phyloP scores from a whole-genome alignment of 2,113 vertebrate species.

The Zapus hudsonius region DNA sequence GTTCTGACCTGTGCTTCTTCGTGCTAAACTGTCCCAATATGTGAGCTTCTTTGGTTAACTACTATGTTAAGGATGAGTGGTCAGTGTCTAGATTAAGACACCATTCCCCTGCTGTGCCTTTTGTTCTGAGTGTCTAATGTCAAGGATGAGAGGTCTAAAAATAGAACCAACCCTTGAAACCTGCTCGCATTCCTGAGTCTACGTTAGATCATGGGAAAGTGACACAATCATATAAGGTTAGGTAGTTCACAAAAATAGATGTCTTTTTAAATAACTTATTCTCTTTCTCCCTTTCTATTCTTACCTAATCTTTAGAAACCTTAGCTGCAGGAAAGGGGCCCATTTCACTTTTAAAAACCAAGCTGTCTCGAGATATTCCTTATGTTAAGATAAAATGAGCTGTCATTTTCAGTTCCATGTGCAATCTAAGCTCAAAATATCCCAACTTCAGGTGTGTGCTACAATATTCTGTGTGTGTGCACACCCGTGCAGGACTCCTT shows the following conservation, averaged over 20 bases:
- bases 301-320: slow-evolving; percentile 31
- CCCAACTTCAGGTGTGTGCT: slow-evolving; percentile 4
- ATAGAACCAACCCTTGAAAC: slow-evolving; percentile 43
- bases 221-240: slow-evolving; percentile 48
- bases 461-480: neutral
- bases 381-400: slow-evolving; percentile 18
- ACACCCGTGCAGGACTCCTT: neutral
- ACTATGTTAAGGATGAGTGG: slow-evolving; percentile 75
- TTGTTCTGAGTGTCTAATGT: slow-evolving; percentile 61
- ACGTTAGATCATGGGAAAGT: slow-evolving; percentile 47
- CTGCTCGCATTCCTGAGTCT: slow-evolving; percentile 32
- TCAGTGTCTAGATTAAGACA: slow-evolving; percentile 74
- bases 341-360: slow-evolving; percentile 62
- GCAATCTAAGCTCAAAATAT: slow-evolving; percentile 32
- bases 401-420: slow-evolving; percentile 40
- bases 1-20: slow-evolving; percentile 74
- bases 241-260: slow-evolving; percentile 48
- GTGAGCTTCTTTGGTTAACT: slow-evolving; percentile 77
- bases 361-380: neutral
- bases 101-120: slow-evolving; percentile 73
- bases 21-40: slow-evolving; percentile 78
- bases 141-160: slow-evolving; percentile 55
- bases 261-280: slow-evolving; percentile 6
- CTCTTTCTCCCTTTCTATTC: neutral
- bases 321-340: neutral